Conservation (phyloP, 2,113 vertebrate species). For the Oryzias curvinotus region DNA sequence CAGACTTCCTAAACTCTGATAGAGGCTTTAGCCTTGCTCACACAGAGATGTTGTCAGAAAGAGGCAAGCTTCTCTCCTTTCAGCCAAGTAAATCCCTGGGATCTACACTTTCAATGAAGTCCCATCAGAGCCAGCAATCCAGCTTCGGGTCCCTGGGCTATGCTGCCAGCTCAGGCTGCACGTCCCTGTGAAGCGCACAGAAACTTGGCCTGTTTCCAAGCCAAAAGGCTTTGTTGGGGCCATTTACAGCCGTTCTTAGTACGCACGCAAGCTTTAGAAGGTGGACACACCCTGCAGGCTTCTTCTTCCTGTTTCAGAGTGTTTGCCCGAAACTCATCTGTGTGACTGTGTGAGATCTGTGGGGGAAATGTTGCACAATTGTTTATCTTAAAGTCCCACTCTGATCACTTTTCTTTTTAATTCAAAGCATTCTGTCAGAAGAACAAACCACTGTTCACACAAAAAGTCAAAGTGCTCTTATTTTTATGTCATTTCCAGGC, state of each 20-base stretch:
- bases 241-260: slow-evolving; percentile 28
- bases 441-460: too few species aligned
- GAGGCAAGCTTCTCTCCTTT: slow-evolving; percentile 66
- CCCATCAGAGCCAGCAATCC: slow-evolving; percentile 55
- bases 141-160: slow-evolving; percentile 52
- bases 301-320: background rate
- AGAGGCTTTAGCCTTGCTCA: slow-evolving; percentile 34
- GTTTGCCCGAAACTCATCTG: background rate
- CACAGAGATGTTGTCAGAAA: slow-evolving; percentile 42
- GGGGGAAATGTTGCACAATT: too few species aligned
- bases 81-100: slow-evolving; percentile 69
- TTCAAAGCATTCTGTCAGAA: too few species aligned
- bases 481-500: too few species aligned
- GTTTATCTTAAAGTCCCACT: too few species aligned
- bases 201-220: slow-evolving; percentile 38
- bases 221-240: slow-evolving; percentile 30
- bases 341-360: background rate
- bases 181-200: slow-evolving; percentile 27
- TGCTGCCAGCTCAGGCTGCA: slow-evolving; percentile 61
- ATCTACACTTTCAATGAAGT: slow-evolving; percentile 66
- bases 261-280: slow-evolving; percentile 31
- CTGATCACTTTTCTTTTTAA: too few species aligned
- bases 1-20: slow-evolving; percentile 40
- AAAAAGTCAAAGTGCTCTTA: too few species aligned
- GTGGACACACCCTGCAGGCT: slow-evolving; percentile 24